Conservation (phyloP, 2,113 vertebrate genomes). For the Triplophysa tibetana region DNA sequence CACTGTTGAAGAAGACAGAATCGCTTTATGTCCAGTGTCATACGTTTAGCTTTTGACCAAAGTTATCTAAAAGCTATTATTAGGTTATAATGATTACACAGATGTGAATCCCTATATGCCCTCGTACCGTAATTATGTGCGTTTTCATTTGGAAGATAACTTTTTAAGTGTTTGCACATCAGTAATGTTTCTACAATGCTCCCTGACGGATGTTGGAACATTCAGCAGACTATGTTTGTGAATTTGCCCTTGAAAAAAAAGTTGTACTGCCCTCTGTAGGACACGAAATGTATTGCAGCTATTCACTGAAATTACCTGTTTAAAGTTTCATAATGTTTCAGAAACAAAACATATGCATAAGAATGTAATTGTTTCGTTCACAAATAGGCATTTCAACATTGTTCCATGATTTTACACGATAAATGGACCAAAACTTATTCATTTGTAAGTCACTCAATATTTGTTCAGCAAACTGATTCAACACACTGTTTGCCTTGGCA, state of each 20-base stretch:
- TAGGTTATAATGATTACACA: background rate
- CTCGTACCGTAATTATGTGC: background rate
- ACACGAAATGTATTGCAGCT: background rate
- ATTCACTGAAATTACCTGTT: too few species aligned
- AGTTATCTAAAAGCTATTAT: slow-evolving; percentile 32
- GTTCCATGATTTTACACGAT: background rate
- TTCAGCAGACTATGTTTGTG: background rate
- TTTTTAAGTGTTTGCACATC: background rate
- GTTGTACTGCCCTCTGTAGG: background rate
- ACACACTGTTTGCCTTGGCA: background rate
- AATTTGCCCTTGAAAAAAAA: background rate
- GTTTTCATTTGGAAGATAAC: background rate
- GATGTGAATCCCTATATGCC: background rate
- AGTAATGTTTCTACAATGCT: background rate
- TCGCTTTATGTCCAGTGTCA: slow-evolving; percentile 1
- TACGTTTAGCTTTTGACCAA: slow-evolving; percentile 48
- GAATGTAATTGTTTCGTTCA: too few species aligned
- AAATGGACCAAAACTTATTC: background rate
- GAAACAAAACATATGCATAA: too few species aligned
- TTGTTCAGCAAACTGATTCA: background rate
- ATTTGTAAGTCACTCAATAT: background rate
- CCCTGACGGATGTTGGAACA: background rate
- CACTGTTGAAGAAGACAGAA: slow-evolving; percentile 1
- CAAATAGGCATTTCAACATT: background rate
- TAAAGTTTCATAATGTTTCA: too few species aligned